Conservation (phyloP, 37 sponge, comb jelly and placozoan genomes). For the Beroe forskalii region DNA sequence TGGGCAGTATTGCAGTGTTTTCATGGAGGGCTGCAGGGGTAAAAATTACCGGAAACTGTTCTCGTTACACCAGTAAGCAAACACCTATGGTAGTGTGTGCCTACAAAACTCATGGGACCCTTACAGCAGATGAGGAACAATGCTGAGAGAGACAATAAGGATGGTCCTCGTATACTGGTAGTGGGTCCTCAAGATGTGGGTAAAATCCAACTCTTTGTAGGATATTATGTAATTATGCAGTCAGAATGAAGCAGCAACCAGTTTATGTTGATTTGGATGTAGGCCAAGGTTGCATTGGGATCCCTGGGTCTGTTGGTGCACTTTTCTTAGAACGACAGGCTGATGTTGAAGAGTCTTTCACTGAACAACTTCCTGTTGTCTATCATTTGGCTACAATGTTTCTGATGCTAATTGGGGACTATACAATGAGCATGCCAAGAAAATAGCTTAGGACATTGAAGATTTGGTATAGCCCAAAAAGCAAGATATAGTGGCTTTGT, state of each 20-base stretch:
- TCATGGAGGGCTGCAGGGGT: conserved; percentile 75
- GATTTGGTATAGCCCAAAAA: conserved; percentile 69
- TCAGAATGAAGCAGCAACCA: conserved; percentile 78
- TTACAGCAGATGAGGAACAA: conserved; percentile 82
- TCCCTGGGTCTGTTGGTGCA: conserved; percentile 78
- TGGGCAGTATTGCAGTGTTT: conserved; percentile 80
- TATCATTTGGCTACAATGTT: conserved; percentile 78
- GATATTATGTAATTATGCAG: conserved; percentile 83
- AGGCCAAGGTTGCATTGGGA: conserved; percentile 84
- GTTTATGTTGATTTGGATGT: conserved; percentile 85
- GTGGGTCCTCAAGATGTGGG: conserved; percentile 91
- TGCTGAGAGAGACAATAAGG: conserved; percentile 68
- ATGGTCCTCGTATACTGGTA: conserved; percentile 85
- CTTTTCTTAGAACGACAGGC: conserved; percentile 69
- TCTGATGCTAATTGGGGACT: conserved; percentile 81
- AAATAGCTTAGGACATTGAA: conserved; percentile 70
- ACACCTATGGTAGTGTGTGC: conserved; percentile 91
- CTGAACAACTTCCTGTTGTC: conserved; percentile 77
- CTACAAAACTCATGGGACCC: conserved; percentile 78
- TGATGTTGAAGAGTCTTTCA: conserved; percentile 75
- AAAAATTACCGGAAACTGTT: conserved; percentile 74
- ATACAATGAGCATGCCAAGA: conserved; percentile 72
- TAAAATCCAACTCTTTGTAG: conserved; percentile 86
- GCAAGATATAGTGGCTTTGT: conserved; percentile 83
- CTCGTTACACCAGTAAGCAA: conserved; percentile 78